phyloP scores from a whole-genome alignment of 2,888 invertebrate genomes.

The Agriopis leucophaearia region DNA sequence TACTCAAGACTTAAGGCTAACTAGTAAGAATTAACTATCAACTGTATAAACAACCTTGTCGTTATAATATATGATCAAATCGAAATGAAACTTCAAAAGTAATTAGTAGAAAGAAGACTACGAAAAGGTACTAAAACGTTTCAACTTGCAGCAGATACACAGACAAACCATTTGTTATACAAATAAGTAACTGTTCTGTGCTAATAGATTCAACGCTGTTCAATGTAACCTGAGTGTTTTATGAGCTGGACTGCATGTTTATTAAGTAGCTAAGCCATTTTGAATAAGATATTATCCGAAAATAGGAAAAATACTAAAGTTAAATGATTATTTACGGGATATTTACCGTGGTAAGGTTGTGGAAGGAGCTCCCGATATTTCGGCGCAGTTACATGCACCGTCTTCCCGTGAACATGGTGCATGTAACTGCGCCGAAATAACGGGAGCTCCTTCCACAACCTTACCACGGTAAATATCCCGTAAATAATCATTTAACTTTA shows the following conservation, averaged over 20 bases:
- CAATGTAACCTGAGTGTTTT: conserved; percentile 9
- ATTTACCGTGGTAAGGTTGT: too few species aligned
- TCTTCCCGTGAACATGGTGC: too few species aligned
- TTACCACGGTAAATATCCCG: too few species aligned
- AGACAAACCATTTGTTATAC: conserved; percentile 26
- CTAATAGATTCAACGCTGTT: conserved; percentile 29
- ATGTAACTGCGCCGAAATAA: too few species aligned
- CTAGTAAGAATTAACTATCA: background rate
- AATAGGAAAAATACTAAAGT: conserved; percentile 3
- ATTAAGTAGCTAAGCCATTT: conserved; percentile 5
- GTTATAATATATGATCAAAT: background rate
- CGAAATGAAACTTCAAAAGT: background rate
- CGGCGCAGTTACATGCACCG: too few species aligned
- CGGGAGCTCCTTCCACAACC: too few species aligned
- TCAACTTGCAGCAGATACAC: conserved; percentile 2
- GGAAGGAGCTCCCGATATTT: too few species aligned
- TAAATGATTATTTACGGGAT: too few species aligned
- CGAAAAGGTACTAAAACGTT: conserved; percentile 11
- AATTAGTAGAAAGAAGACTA: background rate
- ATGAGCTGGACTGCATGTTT: conserved; percentile 13
- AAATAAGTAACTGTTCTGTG: conserved; percentile 26
- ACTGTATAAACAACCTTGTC: conserved; percentile 10
- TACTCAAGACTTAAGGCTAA: conserved; percentile 10
- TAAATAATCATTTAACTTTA: too few species aligned
- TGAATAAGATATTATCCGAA: conserved; percentile 4